phyloP scores from a whole-genome alignment of 2,113 vertebrate genomes.

The Herpailurus yagouaroundi region DNA sequence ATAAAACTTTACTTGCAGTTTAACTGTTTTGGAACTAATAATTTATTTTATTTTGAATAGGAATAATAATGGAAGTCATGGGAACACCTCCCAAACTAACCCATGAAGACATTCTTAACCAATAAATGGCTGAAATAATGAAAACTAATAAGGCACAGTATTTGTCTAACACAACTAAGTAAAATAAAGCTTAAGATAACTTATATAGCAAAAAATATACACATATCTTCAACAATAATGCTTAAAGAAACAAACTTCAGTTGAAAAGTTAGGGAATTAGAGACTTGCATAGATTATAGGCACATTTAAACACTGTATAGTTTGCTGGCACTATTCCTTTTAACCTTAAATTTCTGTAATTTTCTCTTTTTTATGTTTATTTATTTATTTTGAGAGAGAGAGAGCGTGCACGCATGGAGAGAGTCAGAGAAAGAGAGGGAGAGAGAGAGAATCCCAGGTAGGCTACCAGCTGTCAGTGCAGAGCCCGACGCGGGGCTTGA shows the following conservation, averaged over 20 bases:
- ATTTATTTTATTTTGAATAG: neutral
- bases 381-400: neutral
- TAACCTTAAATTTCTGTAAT: neutral
- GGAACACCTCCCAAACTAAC: neutral
- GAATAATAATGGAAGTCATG: neutral
- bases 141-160: neutral
- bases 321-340: neutral
- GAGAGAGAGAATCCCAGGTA: too few species aligned
- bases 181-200: neutral
- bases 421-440: too few species aligned
- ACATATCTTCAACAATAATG: neutral
- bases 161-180: slow-evolving; percentile 9
- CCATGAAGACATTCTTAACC: neutral
- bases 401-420: too few species aligned
- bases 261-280: neutral
- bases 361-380: neutral
- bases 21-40: neutral
- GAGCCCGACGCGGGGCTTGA: too few species aligned
- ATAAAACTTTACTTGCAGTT: slow-evolving; percentile 6
- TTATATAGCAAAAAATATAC: neutral
- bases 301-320: slow-evolving; percentile 7
- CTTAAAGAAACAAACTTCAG: neutral
- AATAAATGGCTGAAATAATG: neutral
- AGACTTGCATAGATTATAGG: neutral
- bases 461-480: too few species aligned